Conservation (phyloP, 2,797 vertebrate species). For the Sparidentex hasta region DNA sequence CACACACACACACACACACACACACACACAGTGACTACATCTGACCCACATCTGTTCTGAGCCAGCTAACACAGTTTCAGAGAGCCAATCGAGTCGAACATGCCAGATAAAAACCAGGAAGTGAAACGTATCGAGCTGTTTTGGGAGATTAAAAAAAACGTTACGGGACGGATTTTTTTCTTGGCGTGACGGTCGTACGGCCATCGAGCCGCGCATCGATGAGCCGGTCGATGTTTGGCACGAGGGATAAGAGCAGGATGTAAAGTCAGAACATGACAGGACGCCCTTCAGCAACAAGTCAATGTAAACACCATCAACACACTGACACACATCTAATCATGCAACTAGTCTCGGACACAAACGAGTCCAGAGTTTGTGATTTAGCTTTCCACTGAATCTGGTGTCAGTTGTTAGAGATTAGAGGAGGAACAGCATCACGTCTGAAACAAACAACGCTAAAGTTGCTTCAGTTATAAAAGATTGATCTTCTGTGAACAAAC, state of each 20-base stretch:
- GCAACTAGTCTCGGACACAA: background rate
- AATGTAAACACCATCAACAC: background rate
- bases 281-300: background rate
- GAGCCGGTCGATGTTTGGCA: conserved; percentile 21
- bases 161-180: background rate
- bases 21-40: background rate
- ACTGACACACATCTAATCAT: background rate
- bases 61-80: background rate
- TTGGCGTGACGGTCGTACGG: background rate
- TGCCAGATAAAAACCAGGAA: background rate
- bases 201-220: background rate
- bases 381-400: background rate
- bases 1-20: conserved; percentile 25
- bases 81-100: background rate
- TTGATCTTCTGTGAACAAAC: no score
- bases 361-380: background rate
- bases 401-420: background rate
- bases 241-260: background rate
- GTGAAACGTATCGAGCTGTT: conserved; percentile 23
- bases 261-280: conserved; percentile 6
- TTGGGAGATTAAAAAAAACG: background rate
- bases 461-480: background rate
- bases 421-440: background rate
- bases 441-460: background rate
- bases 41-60: conserved; percentile 23